Evolutionary conservation across 1,140 invertebrate species (phyloP), one percentile per base, ranked within the genome.

Genomic region (Gonioctena quinquepunctata): DNA sequence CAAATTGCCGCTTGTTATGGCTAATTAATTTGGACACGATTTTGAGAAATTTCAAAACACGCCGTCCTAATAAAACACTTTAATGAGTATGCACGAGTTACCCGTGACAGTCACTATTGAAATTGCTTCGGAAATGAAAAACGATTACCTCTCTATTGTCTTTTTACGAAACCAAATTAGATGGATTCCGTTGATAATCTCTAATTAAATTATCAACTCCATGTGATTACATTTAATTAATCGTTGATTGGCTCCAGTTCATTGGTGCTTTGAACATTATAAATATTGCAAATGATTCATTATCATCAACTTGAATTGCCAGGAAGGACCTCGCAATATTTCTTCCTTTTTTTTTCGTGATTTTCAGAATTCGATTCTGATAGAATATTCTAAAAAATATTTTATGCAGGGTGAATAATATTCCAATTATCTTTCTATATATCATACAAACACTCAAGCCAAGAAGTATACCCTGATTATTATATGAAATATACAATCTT

Each of bases 1-100:
- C 21, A 21, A 57, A 57, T 57, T 57, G 23, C 54, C 8, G 54
- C 54, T 57, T 25, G 54, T 57, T 57, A 21, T 11, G 54, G 54
- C 54, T 57, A 57, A 57, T 57, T 57, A 57, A 57, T 57, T 57
- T 57, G 54, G 54, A 57, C 54, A 57, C 54, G 54, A 57, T 57
- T 57, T 57, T 57, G 54, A 23, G 54, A 57, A 57, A 25, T 57
- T 57, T 57, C 54, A 57, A 57, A 57, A 57, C 19, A 21, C 23
- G 19, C 54, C 54, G 54, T 57, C 54, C 54, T 57, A 57, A 57
- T 57, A 25, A 57, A 57, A 57, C 54, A 57, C 54, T 57, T 57
- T 23, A 57, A 57, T 57, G 54, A 57, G 23, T 57, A 57, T 57
- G 54, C 54, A 57, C 54, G 54, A 57, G 23, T 57, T 21, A 19